Conservation (phyloP, 2,888 invertebrate genomes). For the Phortica magna region DNA sequence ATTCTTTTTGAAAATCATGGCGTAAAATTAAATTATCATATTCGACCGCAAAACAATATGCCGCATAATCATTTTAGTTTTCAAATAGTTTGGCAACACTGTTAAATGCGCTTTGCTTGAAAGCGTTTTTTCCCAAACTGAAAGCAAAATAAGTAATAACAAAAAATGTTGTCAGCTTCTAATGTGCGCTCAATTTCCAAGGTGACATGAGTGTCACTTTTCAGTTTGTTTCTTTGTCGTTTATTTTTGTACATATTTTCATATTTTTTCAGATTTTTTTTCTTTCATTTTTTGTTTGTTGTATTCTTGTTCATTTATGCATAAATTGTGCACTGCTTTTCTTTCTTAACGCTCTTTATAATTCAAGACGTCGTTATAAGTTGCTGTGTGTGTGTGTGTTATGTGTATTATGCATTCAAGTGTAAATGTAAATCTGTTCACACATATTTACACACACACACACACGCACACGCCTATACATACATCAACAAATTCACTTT, state of each 20-base stretch:
- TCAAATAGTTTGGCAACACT: not conserved
- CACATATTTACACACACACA: slow-evolving; percentile 47
- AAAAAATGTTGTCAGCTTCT: not conserved
- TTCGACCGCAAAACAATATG: not conserved
- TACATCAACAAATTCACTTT: slow-evolving; percentile 24
- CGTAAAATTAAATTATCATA: slow-evolving; percentile 29
- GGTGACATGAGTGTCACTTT: slow-evolving; percentile 8
- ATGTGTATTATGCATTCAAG: slow-evolving; percentile 51
- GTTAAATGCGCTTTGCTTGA: not conserved
- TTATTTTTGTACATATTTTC: not conserved
- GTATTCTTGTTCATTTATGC: not conserved
- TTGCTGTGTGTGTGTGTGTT: slow-evolving; percentile 12
- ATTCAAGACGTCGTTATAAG: not conserved
- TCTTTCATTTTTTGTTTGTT: not conserved
- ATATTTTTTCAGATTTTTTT: not conserved
- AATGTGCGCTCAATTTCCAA: not conserved
- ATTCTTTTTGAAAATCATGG: slow-evolving; percentile 23
- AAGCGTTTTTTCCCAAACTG: not conserved
- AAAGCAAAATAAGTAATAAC: not conserved
- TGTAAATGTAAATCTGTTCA: slow-evolving; percentile 62
- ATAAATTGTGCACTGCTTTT: slow-evolving; percentile 2
- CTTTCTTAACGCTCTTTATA: not conserved
- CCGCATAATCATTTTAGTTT: slow-evolving; percentile 18
- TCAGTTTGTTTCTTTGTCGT: not conserved
- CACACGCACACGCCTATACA: slow-evolving; percentile 22